Evolutionary conservation across 2,888 invertebrate genomes (phyloP), one percentile per base, ranked within the genome.

Genomic region (Hoplodrina ambigua): DNA sequence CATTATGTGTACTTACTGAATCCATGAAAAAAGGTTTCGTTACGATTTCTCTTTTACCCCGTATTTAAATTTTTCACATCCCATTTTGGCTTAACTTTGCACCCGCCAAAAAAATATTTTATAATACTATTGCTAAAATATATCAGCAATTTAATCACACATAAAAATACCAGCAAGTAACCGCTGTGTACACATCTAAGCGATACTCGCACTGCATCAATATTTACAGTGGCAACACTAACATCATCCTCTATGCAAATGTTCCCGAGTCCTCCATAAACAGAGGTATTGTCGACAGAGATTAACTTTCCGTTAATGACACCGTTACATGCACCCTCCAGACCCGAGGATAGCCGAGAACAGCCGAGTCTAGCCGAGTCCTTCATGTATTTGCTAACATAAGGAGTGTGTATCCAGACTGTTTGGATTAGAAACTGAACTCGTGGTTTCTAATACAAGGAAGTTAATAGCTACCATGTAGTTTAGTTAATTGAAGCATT

Each of bases 161-260:
- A 44, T 50, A 62, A 69, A 75, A 77, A 69, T 54, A 49, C 62
- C 50, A 54, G 4, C 30, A 20, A 11, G 57, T 52, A 62, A 60
- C 65, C 50, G 11, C 44, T 53, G 54, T 49, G 11, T n/a, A 78
- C 61, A 84, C 78, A 72, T 63, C 80, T 78, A 83, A 79, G 83
- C 87, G 85, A 86, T 87, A 89, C 89, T 91, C 89, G 88, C 85
- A 85, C 87, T 87, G 86, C 76, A 81, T 81, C 87, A 91, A 91
- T 91, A 90, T 92, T 93, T 91, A 86, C 83, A 41, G 67, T 85
- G 86, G 83, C 86, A 92, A 91, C 89, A 89, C 87, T 87, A 86
- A 89, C 90, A 88, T 85, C 89, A 90, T 90, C 87, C 83, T 75
- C 84, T 85, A 86, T 86, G 91, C 89, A 90, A 92, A 92, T 89